Percentiles rank a stretch among this genome's conserved stretches.
phyloP scores from a whole-genome alignment of 2,888 invertebrate species.

The Iphiclides podalirius region DNA sequence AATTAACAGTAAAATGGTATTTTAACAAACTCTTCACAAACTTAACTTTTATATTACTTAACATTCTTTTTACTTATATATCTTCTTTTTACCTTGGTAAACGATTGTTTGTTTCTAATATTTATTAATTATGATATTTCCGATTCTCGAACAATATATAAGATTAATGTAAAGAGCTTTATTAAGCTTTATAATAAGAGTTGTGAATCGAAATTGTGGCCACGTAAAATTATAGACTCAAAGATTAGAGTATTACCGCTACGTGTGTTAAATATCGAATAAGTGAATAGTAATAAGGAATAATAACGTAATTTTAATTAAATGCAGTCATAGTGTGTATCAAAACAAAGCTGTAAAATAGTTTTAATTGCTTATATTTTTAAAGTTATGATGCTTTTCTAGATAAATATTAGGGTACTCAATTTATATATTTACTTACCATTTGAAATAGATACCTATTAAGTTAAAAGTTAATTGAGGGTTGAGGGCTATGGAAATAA shows the following conservation, averaged over 20 bases:
- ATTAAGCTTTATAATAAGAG: slow-evolving; percentile 77
- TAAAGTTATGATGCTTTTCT: background rate
- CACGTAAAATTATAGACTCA: slow-evolving; percentile 64
- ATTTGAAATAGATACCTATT: background rate
- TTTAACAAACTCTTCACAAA: slow-evolving; percentile 35
- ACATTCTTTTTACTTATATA: slow-evolving; percentile 43
- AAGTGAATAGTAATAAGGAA: slow-evolving; percentile 23
- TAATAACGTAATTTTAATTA: slow-evolving; percentile 7
- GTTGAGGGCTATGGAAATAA: background rate
- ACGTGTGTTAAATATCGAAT: slow-evolving; percentile 56
- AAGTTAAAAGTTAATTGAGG: background rate
- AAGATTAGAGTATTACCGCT: slow-evolving; percentile 58
- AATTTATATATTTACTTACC: background rate
- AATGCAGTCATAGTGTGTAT: background rate
- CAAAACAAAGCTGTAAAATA: slow-evolving; percentile 1
- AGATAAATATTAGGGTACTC: background rate
- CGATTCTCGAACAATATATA: slow-evolving; percentile 46
- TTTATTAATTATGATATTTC: slow-evolving; percentile 49
- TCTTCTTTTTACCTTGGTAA: slow-evolving; percentile 54
- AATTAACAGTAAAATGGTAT: slow-evolving; percentile 28
- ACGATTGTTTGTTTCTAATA: slow-evolving; percentile 45
- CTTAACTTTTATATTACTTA: slow-evolving; percentile 40
- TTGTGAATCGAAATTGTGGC: slow-evolving; percentile 80
- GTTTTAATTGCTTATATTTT: background rate
- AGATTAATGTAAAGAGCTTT: slow-evolving; percentile 75